Evolutionary conservation across 1,140 invertebrate species (phyloP).

Genomic region (Drosophila lini): DNA sequence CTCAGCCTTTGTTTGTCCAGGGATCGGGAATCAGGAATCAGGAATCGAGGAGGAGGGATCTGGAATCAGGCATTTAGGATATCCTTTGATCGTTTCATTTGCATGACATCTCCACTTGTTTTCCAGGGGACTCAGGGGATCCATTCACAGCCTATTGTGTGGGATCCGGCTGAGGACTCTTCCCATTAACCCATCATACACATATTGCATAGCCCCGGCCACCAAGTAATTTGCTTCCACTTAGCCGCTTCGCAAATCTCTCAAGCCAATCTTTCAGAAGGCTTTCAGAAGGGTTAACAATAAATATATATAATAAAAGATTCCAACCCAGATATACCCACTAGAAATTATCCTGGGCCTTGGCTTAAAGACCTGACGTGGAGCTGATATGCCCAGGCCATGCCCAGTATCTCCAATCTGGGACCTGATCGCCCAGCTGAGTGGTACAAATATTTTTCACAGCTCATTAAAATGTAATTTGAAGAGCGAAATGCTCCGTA

Average conservation of each 20-base stretch:
- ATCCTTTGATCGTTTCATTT: constrained; percentile 56
- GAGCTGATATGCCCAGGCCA: not conserved
- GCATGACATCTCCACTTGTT: constrained; percentile 53
- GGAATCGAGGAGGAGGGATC: no score
- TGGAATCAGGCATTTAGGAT: not conserved
- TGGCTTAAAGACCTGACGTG: no score
- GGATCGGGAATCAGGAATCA: not conserved
- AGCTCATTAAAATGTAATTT: constrained; percentile 83
- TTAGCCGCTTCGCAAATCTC: constrained; percentile 40
- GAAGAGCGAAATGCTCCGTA: constrained; percentile 69
- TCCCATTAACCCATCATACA: constrained; percentile 19
- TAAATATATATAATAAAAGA: not conserved
- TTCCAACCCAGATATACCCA: not conserved
- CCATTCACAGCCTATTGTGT: constrained; percentile 38
- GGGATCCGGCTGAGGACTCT: constrained; percentile 5
- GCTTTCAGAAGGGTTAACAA: not conserved
- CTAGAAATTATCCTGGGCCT: not conserved
- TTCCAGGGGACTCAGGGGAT: not conserved
- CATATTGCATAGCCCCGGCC: not conserved
- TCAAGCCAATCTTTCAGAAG: constrained; percentile 12
- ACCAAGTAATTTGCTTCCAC: constrained; percentile 62
- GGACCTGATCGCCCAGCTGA: not conserved
- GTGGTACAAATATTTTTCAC: constrained; percentile 77
- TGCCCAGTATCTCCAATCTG: not conserved
- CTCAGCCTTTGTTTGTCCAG: constrained; percentile 58